phyloP scores from a whole-genome alignment of 2,888 invertebrate genomes.

The Cantharis rustica region DNA sequence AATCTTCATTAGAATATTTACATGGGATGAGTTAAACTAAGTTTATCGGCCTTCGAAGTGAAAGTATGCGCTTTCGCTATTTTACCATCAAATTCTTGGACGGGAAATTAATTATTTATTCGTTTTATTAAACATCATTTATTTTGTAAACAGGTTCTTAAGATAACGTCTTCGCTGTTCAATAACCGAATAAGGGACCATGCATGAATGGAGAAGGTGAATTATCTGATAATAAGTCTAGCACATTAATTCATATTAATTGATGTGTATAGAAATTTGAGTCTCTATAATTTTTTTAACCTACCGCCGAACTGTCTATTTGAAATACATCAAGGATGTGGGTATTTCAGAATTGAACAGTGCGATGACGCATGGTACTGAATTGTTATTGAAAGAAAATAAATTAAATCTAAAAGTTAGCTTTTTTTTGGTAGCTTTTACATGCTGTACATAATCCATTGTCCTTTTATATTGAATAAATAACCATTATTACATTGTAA shows the following conservation, averaged over 20 bases:
- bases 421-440: neutral
- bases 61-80: conserved; percentile 15
- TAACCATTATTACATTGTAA: neutral
- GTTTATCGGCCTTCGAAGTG: conserved; percentile 12
- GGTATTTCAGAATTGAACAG: neutral
- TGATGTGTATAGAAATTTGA: neutral
- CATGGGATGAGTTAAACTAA: neutral
- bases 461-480: neutral
- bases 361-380: neutral
- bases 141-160: neutral
- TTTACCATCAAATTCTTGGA: conserved; percentile 1
- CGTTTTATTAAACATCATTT: neutral
- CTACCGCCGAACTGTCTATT: neutral
- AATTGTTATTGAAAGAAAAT: neutral
- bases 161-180: neutral
- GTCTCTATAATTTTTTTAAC: neutral
- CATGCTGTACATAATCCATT: neutral
- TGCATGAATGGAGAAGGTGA: neutral
- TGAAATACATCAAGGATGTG: neutral
- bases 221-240: neutral
- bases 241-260: neutral
- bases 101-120: neutral
- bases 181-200: neutral
- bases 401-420: neutral
- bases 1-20: neutral